Percentiles rank a stretch among this genome's conserved stretches.
Conservation (phyloP, 2,888 invertebrate species). For the Meloe dianella region DNA sequence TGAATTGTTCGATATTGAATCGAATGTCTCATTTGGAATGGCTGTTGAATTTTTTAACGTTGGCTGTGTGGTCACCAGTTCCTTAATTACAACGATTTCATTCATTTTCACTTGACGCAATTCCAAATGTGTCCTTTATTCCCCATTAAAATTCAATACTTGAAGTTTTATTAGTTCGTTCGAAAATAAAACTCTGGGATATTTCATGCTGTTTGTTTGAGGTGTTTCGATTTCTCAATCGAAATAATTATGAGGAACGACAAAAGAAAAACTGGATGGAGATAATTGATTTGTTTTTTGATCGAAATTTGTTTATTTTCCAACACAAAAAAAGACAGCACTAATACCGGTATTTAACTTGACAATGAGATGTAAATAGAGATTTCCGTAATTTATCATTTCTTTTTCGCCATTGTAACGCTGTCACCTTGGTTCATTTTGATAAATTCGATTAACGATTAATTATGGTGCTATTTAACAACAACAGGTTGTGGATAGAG, state of each 20-base stretch:
- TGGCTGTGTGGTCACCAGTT: constrained; percentile 35
- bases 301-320: neutral
- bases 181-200: neutral
- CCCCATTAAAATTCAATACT: too few relatives aligned
- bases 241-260: too few relatives aligned
- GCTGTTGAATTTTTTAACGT: constrained; percentile 37
- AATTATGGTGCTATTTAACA: neutral
- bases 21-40: constrained; percentile 33
- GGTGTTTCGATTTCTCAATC: too few relatives aligned
- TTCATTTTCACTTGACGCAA: constrained; percentile 38
- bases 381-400: neutral
- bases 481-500: constrained; percentile 5
- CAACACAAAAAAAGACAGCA: neutral
- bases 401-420: neutral
- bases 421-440: neutral
- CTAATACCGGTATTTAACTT: neutral
- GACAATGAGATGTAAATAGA: neutral
- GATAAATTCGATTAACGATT: neutral
- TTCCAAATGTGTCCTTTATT: neutral
- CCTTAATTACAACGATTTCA: constrained; percentile 43
- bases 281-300: neutral
- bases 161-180: neutral
- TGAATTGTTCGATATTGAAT: constrained; percentile 40
- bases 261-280: neutral
- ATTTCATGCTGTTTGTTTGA: neutral